These are phyloP conservation scores for Ladona fulva DNA, from an alignment of 1,140 invertebrate species.

Conservation along the genomic window DNA sequence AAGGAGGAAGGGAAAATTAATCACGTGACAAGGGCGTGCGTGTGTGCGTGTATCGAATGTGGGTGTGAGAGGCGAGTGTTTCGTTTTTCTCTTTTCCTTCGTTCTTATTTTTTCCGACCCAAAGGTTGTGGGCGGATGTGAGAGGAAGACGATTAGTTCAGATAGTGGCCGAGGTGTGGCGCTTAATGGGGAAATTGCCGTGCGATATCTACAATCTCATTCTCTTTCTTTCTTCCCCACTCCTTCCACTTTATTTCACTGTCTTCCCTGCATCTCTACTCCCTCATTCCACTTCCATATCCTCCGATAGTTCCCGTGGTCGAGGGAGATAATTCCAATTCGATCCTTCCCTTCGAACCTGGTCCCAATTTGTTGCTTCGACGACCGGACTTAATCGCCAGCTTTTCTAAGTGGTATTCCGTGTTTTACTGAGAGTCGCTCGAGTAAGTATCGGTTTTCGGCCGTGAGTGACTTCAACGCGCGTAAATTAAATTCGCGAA, in stretches of 20 bases:
- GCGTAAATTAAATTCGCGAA: too few relatives aligned
- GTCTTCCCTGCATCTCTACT: neutral
- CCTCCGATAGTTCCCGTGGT: too few relatives aligned
- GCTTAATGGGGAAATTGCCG: slow-evolving; percentile 7
- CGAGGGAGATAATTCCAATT: neutral
- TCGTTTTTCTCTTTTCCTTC: neutral
- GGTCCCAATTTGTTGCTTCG: too few relatives aligned
- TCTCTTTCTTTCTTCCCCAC: neutral
- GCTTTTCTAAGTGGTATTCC: too few relatives aligned
- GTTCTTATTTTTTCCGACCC: neutral
- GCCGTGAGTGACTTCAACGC: too few relatives aligned
- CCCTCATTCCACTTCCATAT: neutral
- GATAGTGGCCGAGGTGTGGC: neutral
- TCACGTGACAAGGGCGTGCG: slow-evolving; percentile 5
- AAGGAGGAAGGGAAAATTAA: neutral
- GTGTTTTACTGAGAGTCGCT: too few relatives aligned
- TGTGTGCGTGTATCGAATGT: neutral
- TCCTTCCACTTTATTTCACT: neutral
- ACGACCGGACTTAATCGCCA: too few relatives aligned
- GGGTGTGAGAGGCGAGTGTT: neutral
- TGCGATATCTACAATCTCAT: slow-evolving; percentile 6
- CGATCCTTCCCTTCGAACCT: neutral
- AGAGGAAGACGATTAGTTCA: neutral
- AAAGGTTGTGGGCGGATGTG: neutral
- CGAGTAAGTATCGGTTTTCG: too few relatives aligned